Base-by-base conservation (phyloP, 2,888 invertebrate genomes). In the Agrilus mali region DNA sequence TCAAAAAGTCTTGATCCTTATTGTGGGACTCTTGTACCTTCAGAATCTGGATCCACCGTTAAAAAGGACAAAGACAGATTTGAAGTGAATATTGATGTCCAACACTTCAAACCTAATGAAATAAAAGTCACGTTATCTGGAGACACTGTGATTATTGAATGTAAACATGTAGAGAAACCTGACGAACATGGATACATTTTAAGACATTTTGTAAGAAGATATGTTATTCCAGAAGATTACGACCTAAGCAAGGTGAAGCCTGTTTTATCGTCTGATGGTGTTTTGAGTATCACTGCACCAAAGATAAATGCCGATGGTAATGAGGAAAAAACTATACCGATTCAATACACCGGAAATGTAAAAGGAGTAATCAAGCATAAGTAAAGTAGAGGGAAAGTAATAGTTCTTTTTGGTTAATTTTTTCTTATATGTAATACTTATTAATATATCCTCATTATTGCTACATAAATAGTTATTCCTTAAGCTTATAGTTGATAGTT, bases 31-130 rank as follows among this genome's bases (percentile, higher is more conserved):
- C 56, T 69, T 39, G 52, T 72, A 14, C 65, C 71, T 42, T 86
- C 38, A 82, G 82, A 72, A 53, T 60, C 72, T 40, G 73, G 71
- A 12, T 73, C 72, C 0, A 74, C 72, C 44, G 66, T 78, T 7
- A 69, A 72, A 46, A 61, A 70, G 15, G 78, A 78, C 56, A 75
- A 77, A n/a, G 76, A 81, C 54, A 78, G 79, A 46, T 82, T 80
- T 49, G 79, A 80, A 58, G 80, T 82, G 8, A 77, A 75, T 54
- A 66, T 86, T 53, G 86, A 87, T 58, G 84, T 87, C 0, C 77
- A 81, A 55, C 82, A 86, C 54, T 88, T 86, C 56, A 68, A 73
- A n/a, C 86, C 87, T 0, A 77, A 80, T n/a, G 87, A 88, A 63
- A 78, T 89, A 33, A 72, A 75, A 7, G 86, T 88, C 15, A 86